These are phyloP conservation scores for Rallus crepitans DNA, from an alignment of 2,797 vertebrate genomes.

Conservation along the genomic window DNA sequence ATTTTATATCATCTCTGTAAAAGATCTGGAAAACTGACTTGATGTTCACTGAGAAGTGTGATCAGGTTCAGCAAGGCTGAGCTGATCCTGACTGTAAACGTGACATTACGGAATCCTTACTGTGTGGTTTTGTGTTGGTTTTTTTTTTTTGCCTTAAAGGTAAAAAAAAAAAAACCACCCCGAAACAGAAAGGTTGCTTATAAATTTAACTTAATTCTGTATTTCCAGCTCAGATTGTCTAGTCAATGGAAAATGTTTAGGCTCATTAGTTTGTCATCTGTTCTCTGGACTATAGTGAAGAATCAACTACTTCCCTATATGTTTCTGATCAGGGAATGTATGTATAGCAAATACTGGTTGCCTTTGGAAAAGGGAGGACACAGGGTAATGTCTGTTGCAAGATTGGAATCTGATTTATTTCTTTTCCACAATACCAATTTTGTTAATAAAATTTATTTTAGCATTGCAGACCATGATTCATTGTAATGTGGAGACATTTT, in stretches of 20 bases:
- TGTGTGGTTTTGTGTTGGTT: too few species aligned
- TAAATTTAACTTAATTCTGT: neutral
- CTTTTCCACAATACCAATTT: neutral
- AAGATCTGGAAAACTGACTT: neutral
- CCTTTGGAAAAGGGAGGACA: neutral
- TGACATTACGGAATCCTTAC: neutral
- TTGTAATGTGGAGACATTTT: neutral
- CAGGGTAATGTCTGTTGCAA: neutral
- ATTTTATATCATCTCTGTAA: neutral
- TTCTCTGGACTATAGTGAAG: neutral
- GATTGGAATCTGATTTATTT: neutral
- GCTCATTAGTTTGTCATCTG: neutral
- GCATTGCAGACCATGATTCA: neutral
- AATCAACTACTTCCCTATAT: neutral
- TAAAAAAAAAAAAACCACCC: neutral
- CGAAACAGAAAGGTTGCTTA: neutral
- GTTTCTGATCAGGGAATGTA: neutral
- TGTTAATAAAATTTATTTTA: neutral
- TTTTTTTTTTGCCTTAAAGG: neutral
- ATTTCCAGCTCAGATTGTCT: neutral
- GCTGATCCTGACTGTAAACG: neutral
- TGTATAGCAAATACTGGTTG: neutral
- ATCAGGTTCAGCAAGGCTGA: neutral
- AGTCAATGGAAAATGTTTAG: neutral
- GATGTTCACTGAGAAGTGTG: neutral